phyloP scores from a whole-genome alignment of 2,888 invertebrate genomes.

The Amphipyra berbera region DNA sequence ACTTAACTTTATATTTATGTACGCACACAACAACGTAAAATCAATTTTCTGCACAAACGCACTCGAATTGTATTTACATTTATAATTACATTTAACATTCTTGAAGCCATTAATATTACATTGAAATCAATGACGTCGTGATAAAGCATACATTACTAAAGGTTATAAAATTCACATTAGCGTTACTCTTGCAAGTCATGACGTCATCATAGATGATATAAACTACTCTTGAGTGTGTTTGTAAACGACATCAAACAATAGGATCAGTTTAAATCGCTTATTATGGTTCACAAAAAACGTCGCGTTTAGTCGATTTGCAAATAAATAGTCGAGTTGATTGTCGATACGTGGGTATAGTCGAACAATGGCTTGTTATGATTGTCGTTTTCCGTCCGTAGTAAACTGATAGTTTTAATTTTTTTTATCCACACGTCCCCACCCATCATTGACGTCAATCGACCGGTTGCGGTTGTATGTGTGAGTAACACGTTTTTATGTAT shows the following conservation, averaged over 20 bases:
- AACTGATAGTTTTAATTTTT: slow-evolving; percentile 84
- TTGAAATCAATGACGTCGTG: slow-evolving; percentile 35
- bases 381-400: slow-evolving; percentile 80
- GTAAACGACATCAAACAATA: slow-evolving; percentile 53
- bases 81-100: slow-evolving; percentile 6
- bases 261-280: slow-evolving; percentile 27
- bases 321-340: slow-evolving; percentile 60
- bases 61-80: slow-evolving; percentile 24
- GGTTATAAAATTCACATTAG: slow-evolving; percentile 49
- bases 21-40: slow-evolving; percentile 6
- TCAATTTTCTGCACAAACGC: slow-evolving; percentile 12
- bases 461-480: slow-evolving; percentile 72
- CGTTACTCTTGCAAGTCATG: slow-evolving; percentile 18
- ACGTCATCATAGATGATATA: slow-evolving; percentile 38
- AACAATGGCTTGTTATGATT: slow-evolving; percentile 83
- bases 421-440: slow-evolving; percentile 80
- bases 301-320: slow-evolving; percentile 45
- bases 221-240: slow-evolving; percentile 31
- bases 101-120: slow-evolving; percentile 23
- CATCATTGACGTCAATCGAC: slow-evolving; percentile 87
- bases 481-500: slow-evolving; percentile 56
- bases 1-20: not conserved
- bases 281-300: slow-evolving; percentile 42
- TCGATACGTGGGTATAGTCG: slow-evolving; percentile 61
- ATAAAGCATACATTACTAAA: slow-evolving; percentile 25